Conservation (phyloP, 2,797 vertebrate genomes). For the Hafferia zeledoni region DNA sequence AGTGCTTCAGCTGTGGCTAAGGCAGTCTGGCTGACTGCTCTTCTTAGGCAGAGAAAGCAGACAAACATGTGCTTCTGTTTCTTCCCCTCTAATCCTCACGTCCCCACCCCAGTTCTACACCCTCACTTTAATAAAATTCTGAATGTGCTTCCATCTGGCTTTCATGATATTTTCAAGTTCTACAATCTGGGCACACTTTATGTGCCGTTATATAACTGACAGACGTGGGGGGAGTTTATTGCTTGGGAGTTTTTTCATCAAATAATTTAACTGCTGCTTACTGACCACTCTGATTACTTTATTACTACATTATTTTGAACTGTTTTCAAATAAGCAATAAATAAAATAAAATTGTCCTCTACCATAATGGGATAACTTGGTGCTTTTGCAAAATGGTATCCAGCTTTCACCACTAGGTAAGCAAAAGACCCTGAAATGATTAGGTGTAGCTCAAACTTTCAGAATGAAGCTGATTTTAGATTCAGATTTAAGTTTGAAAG, state of each 20-base stretch:
- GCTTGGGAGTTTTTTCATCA: not conserved
- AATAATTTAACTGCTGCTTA: not conserved
- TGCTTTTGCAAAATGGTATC: not conserved
- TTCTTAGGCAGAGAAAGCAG: not conserved
- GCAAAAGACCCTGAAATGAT: rapidly evolving
- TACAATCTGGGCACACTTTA: not conserved
- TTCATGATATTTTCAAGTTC: not conserved
- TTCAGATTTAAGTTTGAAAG: not conserved
- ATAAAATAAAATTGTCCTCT: not conserved
- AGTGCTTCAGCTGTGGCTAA: rapidly evolving
- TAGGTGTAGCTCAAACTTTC: not conserved
- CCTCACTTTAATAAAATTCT: not conserved
- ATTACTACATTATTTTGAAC: not conserved
- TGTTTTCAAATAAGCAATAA: not conserved
- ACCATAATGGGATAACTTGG: not conserved
- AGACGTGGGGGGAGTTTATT: no score
- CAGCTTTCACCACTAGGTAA: not conserved
- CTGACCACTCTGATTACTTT: not conserved
- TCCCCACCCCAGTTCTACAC: no score
- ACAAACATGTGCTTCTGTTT: not conserved
- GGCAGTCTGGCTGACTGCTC: not conserved
- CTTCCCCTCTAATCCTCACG: not conserved
- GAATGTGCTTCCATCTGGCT: not conserved
- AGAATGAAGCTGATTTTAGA: not conserved
- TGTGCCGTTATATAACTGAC: not conserved